These are phyloP conservation scores for Iguana delicatissima DNA, from an alignment of 2,797 vertebrate genomes.

Conservation along the genomic window DNA sequence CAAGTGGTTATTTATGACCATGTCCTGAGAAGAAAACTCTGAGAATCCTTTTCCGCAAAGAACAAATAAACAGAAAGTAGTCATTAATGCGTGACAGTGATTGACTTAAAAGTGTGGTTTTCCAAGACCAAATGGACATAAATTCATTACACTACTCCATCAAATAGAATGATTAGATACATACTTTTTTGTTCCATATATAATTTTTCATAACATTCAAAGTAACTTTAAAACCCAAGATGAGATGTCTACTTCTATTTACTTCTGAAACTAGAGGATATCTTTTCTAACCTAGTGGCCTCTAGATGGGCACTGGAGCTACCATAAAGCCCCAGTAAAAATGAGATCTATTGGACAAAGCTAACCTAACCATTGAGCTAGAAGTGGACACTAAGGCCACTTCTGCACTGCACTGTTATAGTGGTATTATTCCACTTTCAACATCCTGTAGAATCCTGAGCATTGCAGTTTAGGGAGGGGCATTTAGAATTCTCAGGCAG, in stretches of 20 bases:
- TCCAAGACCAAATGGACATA: neutral
- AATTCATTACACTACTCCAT: neutral
- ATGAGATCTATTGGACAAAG: neutral
- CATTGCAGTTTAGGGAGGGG: no score
- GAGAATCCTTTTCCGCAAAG: constrained; percentile 27
- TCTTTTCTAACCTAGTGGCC: neutral
- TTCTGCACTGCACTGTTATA: no score
- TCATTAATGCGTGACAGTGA: neutral
- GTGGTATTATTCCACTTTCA: no score
- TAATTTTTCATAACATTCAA: neutral
- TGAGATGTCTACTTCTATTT: neutral
- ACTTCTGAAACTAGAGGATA: neutral
- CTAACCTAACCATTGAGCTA: neutral
- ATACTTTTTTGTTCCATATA: neutral
- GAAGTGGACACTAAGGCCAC: no score
- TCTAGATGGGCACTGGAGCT: neutral
- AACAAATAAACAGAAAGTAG: constrained; percentile 51
- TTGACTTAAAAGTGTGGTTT: no score
- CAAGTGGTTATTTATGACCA: constrained; percentile 88
- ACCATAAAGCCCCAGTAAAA: neutral
- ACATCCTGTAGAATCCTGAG: no score
- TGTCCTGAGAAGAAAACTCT: constrained; percentile 76
- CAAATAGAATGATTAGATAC: neutral
- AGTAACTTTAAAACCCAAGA: neutral
- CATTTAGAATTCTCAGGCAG: no score